A percentile compares a stretch with the other conserved stretches of the same genome.
Evolutionary conservation across 2,113 vertebrate species (phyloP).

Genomic region (Aviceda subcristata): DNA sequence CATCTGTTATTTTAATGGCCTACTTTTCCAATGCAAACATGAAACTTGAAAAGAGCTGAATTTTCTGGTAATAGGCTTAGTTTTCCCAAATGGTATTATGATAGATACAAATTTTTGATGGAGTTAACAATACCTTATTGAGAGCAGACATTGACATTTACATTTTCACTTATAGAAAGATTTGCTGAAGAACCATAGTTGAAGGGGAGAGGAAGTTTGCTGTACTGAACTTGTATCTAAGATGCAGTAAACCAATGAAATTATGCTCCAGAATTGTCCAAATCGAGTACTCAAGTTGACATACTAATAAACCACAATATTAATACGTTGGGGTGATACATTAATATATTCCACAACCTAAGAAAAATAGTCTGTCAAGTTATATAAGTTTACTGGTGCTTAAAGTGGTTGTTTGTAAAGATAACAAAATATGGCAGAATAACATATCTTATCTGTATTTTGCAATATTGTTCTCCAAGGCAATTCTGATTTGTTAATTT

Average conservation of each 20-base stretch:
- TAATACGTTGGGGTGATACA: not conserved
- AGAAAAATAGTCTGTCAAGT: not conserved
- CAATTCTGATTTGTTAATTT: not conserved
- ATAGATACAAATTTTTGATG: not conserved
- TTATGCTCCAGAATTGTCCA: not conserved
- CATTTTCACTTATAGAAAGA: constrained; percentile 9
- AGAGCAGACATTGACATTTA: not conserved
- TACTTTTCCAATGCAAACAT: constrained; percentile 25
- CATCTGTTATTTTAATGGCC: constrained; percentile 19
- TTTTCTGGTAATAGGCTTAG: constrained; percentile 9
- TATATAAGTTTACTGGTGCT: not conserved
- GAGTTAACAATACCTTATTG: not conserved
- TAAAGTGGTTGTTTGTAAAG: not conserved
- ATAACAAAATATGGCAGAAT: not conserved
- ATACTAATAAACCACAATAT: not conserved
- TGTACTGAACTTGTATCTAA: not conserved
- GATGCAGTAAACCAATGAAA: not conserved
- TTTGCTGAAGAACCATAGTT: not conserved
- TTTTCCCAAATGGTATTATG: constrained; percentile 9
- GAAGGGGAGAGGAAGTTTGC: not conserved
- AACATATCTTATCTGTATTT: not conserved
- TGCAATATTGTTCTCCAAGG: not conserved
- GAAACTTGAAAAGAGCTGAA: not conserved
- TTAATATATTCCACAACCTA: not conserved
- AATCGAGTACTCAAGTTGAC: not conserved